Conservation (phyloP, 2,888 invertebrate genomes). For the Nephrotoma appendiculata region DNA sequence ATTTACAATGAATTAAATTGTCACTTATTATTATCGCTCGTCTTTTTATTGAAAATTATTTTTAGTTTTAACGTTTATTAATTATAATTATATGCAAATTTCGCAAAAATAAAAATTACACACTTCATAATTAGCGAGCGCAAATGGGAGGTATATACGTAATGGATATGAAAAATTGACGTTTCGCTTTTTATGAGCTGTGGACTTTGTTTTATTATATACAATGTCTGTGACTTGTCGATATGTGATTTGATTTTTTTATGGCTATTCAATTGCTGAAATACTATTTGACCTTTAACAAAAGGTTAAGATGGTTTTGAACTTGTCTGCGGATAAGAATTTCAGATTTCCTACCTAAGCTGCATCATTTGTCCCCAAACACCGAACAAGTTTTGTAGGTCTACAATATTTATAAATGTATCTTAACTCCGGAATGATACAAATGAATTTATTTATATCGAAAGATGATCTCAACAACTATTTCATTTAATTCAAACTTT, state of each 20-base stretch:
- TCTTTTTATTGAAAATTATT: background rate
- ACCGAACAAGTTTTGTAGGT: background rate
- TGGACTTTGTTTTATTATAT: background rate
- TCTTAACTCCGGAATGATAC: no score
- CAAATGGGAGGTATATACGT: background rate
- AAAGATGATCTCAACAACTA: background rate
- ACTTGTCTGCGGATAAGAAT: background rate
- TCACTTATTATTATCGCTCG: background rate
- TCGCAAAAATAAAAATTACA: background rate
- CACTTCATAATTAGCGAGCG: background rate
- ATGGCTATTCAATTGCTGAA: background rate
- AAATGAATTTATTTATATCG: background rate
- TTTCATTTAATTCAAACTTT: background rate
- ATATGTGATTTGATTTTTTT: background rate
- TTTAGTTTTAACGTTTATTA: background rate
- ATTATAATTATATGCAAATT: background rate
- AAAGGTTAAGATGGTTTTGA: background rate
- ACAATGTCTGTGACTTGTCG: background rate
- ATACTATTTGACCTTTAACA: background rate
- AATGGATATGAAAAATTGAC: background rate
- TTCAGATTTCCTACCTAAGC: background rate
- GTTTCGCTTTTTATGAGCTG: background rate
- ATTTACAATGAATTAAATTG: background rate
- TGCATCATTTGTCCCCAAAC: no score
- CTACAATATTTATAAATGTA: background rate